Evolutionary conservation across 2,888 invertebrate genomes (phyloP), one percentile per base, ranked within the genome.

Genomic region (Eumacrocentrus americanus): DNA sequence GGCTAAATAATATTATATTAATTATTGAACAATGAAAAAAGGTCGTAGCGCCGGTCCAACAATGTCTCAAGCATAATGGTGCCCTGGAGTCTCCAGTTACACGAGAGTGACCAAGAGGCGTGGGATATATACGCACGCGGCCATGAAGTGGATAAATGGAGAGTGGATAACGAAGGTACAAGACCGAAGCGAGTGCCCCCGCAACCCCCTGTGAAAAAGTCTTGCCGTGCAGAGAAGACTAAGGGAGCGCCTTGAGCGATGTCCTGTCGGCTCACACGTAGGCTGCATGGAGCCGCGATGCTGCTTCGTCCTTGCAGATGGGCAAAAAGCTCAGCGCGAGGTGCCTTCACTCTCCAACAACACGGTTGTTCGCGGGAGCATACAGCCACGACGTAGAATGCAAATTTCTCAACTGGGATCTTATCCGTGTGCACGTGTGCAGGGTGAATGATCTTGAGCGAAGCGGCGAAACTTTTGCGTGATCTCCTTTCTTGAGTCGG

Each of bases 91-190:
- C 74, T 75, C 74, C 71, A 70, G 71, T 76, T 76, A 76, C 77
- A 69, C 66, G 46, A 58, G 16, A n/a, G n/a, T 47, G 70, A 54
- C 40, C 52, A 51, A 58, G 58, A 37, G 46, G 55, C 46, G 63
- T 35, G 48, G 42, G 53, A 51, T 35, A 50, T 37, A 51, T 55
- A 67, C 66, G 57, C 42, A 60, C 56, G 67, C 37, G 66, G 62
- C 63, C 67, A 63, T 70, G 72, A 72, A 75, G 73, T n/a, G n/a
- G 72, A 77, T 75, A 76, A 77, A 77, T 73, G 76, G 72, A 61
- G 69, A 72, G 74, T 73, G 76, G 74, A 77, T 77, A 78, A 78
- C 76, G 76, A 74, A 78, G 73, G 76, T 77, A 77, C 78, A 75
- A 77, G 75, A 71, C 72, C 70, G 70, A 71, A 72, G 70, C 72